Conservation (phyloP, 2,113 vertebrate genomes). For the Recurvirostra avosetta region DNA sequence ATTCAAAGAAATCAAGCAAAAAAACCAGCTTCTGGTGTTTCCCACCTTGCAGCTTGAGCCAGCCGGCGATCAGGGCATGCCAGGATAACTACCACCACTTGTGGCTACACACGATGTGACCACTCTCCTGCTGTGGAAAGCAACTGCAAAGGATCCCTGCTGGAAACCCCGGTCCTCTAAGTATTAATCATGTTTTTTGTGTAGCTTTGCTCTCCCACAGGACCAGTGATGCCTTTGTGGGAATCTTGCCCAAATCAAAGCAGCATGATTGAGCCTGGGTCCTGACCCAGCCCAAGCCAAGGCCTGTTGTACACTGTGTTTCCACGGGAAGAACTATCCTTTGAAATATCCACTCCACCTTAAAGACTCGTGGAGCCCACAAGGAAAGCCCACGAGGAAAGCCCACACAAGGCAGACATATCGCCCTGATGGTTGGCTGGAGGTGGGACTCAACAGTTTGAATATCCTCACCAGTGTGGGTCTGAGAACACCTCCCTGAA, state of each 20-base stretch:
- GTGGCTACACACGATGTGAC: neutral
- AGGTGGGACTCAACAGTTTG: neutral
- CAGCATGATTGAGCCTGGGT: neutral
- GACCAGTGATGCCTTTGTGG: neutral
- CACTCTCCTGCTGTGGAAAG: neutral
- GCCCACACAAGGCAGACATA: fast-evolving
- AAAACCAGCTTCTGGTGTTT: neutral
- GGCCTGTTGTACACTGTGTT: neutral
- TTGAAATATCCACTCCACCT: neutral
- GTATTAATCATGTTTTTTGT: neutral
- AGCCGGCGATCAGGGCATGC: neutral
- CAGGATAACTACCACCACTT: neutral
- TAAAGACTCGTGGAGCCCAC: fast-evolving
- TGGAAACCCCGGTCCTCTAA: neutral
- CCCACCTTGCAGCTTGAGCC: neutral
- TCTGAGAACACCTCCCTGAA: neutral
- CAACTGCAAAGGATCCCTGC: neutral
- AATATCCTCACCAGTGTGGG: neutral
- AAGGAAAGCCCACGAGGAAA: neutral
- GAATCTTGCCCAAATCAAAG: neutral
- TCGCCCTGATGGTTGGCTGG: neutral
- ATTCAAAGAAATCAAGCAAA: neutral
- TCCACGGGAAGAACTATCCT: neutral
- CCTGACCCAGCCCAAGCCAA: neutral
- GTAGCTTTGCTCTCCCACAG: neutral